phyloP scores from a whole-genome alignment of 1,140 invertebrate genomes.

The Triops longicaudatus region DNA sequence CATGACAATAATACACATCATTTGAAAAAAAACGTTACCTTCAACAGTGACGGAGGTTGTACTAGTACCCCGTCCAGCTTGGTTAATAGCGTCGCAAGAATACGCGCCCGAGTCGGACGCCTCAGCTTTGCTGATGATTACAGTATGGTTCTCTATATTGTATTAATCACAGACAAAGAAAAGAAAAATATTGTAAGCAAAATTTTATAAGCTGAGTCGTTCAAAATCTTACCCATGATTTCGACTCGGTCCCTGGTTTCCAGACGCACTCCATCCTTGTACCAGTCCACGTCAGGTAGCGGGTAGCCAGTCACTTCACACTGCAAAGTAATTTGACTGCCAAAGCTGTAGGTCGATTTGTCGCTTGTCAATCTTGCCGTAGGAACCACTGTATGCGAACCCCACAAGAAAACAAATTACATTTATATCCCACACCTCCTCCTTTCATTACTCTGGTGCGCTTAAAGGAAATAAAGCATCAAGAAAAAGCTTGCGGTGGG shows the following conservation, averaged over 20 bases:
- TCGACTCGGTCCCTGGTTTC: constrained; percentile 44
- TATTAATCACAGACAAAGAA: constrained; percentile 29
- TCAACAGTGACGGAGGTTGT: constrained; percentile 56
- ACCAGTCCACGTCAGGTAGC: constrained; percentile 62
- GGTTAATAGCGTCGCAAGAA: constrained; percentile 65
- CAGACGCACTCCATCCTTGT: constrained; percentile 56
- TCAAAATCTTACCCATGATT: constrained; percentile 49
- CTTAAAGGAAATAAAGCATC: neutral
- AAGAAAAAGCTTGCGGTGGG: constrained; percentile 31
- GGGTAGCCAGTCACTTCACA: constrained; percentile 71
- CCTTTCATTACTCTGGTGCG: neutral
- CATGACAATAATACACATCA: neutral
- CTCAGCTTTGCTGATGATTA: constrained; percentile 54
- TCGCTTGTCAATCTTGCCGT: constrained; percentile 33
- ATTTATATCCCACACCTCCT: neutral
- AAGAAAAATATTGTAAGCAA: constrained; percentile 24
- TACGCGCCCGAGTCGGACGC: constrained; percentile 64
- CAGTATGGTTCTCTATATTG: constrained; percentile 51
- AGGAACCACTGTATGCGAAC: constrained; percentile 33
- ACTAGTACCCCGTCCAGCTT: constrained; percentile 51
- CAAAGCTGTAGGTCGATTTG: constrained; percentile 45
- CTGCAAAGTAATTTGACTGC: constrained; percentile 56
- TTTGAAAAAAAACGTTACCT: constrained; percentile 44
- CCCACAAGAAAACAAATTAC: neutral
- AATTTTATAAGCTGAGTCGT: constrained; percentile 6